Percentiles rank a stretch among this genome's conserved stretches.
phyloP scores from a whole-genome alignment of 2,797 vertebrate species.

The Buceros bicornis region DNA sequence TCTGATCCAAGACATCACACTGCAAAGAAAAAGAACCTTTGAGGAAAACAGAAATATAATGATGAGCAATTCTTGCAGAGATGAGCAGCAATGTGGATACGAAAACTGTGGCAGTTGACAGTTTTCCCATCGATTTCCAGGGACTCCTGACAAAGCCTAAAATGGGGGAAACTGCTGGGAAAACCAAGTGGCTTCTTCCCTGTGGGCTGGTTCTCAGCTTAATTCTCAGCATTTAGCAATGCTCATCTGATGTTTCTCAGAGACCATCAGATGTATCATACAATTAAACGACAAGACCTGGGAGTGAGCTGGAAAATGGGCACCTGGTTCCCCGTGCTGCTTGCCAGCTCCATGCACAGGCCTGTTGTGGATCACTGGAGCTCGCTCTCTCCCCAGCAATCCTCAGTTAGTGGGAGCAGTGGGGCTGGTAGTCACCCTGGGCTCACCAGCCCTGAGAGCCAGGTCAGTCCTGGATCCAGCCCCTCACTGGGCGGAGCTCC shows the following conservation, averaged over 20 bases:
- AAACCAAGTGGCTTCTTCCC: not conserved
- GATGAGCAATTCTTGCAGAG: not conserved
- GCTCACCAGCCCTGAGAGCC: no score
- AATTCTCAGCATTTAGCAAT: not conserved
- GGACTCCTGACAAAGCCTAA: not conserved
- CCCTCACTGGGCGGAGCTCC: rapidly evolving
- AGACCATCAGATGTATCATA: not conserved
- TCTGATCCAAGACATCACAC: constrained; percentile 87
- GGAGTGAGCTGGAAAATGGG: not conserved
- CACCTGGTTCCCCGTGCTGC: not conserved
- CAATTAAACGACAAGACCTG: rapidly evolving
- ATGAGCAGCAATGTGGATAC: rapidly evolving
- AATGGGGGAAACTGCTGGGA: not conserved
- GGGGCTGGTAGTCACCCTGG: no score
- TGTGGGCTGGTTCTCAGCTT: rapidly evolving
- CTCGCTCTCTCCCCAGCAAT: not conserved
- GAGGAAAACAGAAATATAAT: constrained; percentile 4
- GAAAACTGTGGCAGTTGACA: not conserved
- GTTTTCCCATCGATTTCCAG: not conserved
- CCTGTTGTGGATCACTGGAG: not conserved
- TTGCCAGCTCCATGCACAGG: not conserved
- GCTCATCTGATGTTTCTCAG: not conserved
- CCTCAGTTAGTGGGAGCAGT: not conserved
- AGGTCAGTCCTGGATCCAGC: not conserved
- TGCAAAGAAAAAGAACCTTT: constrained; percentile 74